Evolutionary conservation across 2,797 vertebrate species (phyloP), one percentile per base, ranked within the genome.

Genomic region (Rhinella marina): DNA sequence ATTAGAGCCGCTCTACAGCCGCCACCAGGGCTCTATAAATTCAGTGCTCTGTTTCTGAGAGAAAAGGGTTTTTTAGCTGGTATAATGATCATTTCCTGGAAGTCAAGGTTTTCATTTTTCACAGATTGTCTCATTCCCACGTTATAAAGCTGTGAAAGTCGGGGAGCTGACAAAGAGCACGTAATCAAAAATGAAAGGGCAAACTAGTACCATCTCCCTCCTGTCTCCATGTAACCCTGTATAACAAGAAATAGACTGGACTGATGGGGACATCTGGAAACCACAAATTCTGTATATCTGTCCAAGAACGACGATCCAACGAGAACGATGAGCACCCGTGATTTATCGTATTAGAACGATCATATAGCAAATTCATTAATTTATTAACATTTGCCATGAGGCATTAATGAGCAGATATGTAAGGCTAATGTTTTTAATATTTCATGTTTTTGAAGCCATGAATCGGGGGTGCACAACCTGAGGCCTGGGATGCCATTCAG

Each of bases 51-150:
- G 29, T 72, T 56, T 59, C 13, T 41, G 66, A 21, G 66, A 75
- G 54, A 50, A 29, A 54, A 32, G 13, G 41, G 54, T 81, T n/a
- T 41, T 59, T 23, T 32, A 16, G 54, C 21, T 41, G 6, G 12
- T 4, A 84, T 62, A 76, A 76, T 86, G 54, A 86, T 73, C 2
- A 52, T 50, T 81, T 86, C 77, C 62, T 86, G 64, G 50, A 80
- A 86, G 32, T 23, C 50, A 41, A 32, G 9, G 25, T 66, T 72
- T 23, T 81, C 12, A 57, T 27, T 66, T 50, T 68, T 70, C 29
- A 79, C 54, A 57, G 64, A 80, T 79, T 19, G 27, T 27, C 50
- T 50, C 61, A 66, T 68, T 79, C 59, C 75, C 50, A 80, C 27
- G 16, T 70, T 80, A 25, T 23, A 80, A 19, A 86, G 32, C 50